phyloP scores from a whole-genome alignment of 1,140 invertebrate species.

The Nylanderia fulva region DNA sequence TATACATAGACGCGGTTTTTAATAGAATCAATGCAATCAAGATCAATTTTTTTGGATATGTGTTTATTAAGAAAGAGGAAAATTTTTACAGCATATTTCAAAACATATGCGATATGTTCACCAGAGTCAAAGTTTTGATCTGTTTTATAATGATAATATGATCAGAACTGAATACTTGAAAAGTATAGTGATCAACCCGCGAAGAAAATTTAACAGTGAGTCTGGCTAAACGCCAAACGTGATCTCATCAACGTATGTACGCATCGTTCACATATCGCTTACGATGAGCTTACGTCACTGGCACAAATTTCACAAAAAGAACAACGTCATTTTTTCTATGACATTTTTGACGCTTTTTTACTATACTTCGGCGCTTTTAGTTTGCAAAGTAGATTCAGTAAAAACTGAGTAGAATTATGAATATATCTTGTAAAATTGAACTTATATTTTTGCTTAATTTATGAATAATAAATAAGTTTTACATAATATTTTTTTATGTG shows the following conservation, averaged over 20 bases:
- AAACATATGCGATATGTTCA: background rate
- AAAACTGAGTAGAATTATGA: background rate
- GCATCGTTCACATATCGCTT: constrained; percentile 49
- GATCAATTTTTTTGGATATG: background rate
- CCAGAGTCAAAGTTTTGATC: background rate
- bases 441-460: background rate
- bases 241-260: constrained; percentile 64
- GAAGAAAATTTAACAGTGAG: constrained; percentile 49
- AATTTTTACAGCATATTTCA: background rate
- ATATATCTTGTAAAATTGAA: background rate
- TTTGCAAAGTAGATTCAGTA: background rate
- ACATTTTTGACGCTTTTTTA: background rate
- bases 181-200: constrained; percentile 2
- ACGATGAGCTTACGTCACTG: constrained; percentile 42
- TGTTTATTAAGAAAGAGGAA: background rate
- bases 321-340: background rate
- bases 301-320: constrained; percentile 17
- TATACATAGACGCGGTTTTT: no score
- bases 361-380: background rate
- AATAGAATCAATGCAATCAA: no score
- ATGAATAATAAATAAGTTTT: constrained; percentile 1
- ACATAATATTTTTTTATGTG: background rate
- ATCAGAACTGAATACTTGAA: constrained; percentile 30
- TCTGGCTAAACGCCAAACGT: constrained; percentile 62
- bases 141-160: background rate